Evolutionary conservation across 1,140 invertebrate species (phyloP).

Genomic region (Gryllus bimaculatus): DNA sequence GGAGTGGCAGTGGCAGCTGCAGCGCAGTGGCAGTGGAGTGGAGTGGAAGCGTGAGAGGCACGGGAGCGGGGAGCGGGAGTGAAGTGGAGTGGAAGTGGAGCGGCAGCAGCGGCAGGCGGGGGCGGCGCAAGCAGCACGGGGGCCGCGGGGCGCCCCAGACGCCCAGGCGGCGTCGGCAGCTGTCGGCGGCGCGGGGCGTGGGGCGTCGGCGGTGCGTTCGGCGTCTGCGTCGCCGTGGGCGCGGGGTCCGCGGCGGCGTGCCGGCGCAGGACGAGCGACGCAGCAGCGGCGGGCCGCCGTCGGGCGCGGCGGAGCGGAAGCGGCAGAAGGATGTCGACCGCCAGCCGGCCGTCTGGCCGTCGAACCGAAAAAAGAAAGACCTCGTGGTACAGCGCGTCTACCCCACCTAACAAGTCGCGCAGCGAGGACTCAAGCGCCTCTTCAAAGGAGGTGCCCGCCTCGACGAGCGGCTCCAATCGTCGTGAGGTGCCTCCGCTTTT

Average conservation of each 20-base stretch:
- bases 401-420: conserved; percentile 88
- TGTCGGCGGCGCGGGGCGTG: too few species aligned
- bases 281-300: conserved; percentile 24
- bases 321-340: conserved; percentile 31
- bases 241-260: too few species aligned
- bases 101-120: conserved; percentile 9
- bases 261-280: too few species aligned
- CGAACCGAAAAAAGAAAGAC: conserved; percentile 60
- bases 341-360: conserved; percentile 24
- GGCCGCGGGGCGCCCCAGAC: conserved; percentile 7
- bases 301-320: conserved; percentile 31
- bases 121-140: background rate
- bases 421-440: conserved; percentile 81
- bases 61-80: too few species aligned
- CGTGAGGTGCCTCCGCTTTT: conserved; percentile 49
- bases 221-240: too few species aligned
- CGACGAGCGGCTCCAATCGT: conserved; percentile 86
- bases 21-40: conserved; percentile 29
- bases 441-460: conserved; percentile 87
- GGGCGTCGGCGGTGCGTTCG: too few species aligned
- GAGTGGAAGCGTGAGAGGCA: too few species aligned
- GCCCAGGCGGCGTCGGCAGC: too few species aligned
- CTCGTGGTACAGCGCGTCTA: conserved; percentile 74
- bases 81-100: background rate
- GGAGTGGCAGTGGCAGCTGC: background rate